Percentiles rank a stretch among this genome's conserved stretches.
Conservation (phyloP, 2,888 invertebrate genomes). For the Pogonocherus hispidulus region DNA sequence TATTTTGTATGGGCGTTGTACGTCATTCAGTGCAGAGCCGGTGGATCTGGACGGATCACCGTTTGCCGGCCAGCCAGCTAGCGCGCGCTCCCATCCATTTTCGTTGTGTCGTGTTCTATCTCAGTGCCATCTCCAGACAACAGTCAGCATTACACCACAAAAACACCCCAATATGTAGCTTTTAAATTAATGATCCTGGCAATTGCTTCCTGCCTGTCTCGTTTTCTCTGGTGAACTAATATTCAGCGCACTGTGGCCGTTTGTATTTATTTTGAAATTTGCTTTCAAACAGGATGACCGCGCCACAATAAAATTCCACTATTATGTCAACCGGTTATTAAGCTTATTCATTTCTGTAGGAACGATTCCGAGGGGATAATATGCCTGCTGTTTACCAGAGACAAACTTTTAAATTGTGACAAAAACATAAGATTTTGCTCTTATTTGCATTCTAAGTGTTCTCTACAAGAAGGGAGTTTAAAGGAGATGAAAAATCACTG, state of each 20-base stretch:
- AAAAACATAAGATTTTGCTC: slow-evolving; percentile 23
- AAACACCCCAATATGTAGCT: slow-evolving; percentile 69
- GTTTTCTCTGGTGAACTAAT: slow-evolving; percentile 63
- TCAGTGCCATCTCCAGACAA: slow-evolving; percentile 70
- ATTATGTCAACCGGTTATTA: slow-evolving; percentile 9
- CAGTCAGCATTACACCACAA: slow-evolving; percentile 69
- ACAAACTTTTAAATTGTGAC: slow-evolving; percentile 19
- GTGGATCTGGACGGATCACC: slow-evolving; percentile 39
- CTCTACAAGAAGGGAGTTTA: not conserved
- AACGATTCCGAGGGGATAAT: not conserved
- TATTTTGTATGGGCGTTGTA: slow-evolving; percentile 17
- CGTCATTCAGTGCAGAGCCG: slow-evolving; percentile 40
- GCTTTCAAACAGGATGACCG: slow-evolving; percentile 63
- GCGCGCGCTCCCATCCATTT: slow-evolving; percentile 65
- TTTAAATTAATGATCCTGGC: slow-evolving; percentile 69
- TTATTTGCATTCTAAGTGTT: slow-evolving; percentile 21
- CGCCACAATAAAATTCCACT: slow-evolving; percentile 62
- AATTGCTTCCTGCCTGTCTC: slow-evolving; percentile 67
- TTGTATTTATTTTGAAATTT: slow-evolving; percentile 68
- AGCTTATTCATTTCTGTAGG: not conserved
- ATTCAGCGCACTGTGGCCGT: slow-evolving; percentile 60
- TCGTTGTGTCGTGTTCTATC: slow-evolving; percentile 69
- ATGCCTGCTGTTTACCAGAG: not conserved
- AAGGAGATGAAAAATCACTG: slow-evolving; percentile 13
- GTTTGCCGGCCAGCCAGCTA: slow-evolving; percentile 54